phyloP scores from a whole-genome alignment of 2,888 invertebrate genomes.

The Psylliodes chrysocephalus region DNA sequence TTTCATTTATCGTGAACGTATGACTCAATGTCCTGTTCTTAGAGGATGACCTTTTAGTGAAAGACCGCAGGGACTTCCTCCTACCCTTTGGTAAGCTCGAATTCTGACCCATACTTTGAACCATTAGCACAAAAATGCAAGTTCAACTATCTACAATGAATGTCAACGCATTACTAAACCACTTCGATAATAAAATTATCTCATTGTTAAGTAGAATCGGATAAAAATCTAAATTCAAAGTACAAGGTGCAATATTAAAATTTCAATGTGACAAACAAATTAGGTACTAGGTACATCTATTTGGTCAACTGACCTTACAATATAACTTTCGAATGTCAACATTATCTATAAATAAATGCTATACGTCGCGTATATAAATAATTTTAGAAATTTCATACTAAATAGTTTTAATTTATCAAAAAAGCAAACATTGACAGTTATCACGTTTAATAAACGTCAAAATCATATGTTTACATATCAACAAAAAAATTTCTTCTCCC shows the following conservation, averaged over 20 bases:
- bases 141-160: slow-evolving; percentile 5
- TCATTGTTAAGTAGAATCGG: slow-evolving; percentile 9
- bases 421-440: neutral
- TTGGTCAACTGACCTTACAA: slow-evolving; percentile 16
- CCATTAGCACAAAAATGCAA: slow-evolving; percentile 32
- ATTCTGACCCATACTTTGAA: slow-evolving; percentile 61
- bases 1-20: slow-evolving; percentile 65
- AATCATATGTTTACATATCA: slow-evolving; percentile 14
- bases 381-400: slow-evolving; percentile 13
- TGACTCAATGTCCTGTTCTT: slow-evolving; percentile 64
- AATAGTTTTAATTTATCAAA: slow-evolving; percentile 14
- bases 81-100: slow-evolving; percentile 59
- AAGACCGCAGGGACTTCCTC: slow-evolving; percentile 61
- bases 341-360: slow-evolving; percentile 26
- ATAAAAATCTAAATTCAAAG: slow-evolving; percentile 25
- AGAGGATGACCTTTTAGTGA: slow-evolving; percentile 57
- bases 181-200: slow-evolving; percentile 6
- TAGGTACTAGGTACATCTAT: slow-evolving; percentile 7
- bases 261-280: slow-evolving; percentile 13
- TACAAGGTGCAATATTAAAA: slow-evolving; percentile 24
- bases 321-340: slow-evolving; percentile 3
- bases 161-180: slow-evolving; percentile 1
- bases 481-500: too few relatives aligned
- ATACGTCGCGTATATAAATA: slow-evolving; percentile 5
- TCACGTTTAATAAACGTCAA: neutral